Conservation (phyloP, 2,888 invertebrate genomes). For the Willowsia nigromaculata region DNA sequence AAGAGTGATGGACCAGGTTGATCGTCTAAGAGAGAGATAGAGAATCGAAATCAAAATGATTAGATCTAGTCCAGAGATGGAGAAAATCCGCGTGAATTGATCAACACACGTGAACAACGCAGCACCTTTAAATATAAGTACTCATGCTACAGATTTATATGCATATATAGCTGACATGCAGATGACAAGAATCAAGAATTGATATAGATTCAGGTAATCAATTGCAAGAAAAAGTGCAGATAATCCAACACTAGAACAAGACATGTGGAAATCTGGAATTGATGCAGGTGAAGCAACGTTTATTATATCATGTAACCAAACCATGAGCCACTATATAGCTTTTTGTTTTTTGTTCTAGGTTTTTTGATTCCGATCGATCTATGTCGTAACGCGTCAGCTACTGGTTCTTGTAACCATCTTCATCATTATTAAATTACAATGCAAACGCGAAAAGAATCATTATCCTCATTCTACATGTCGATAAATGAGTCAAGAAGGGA, state of each 20-base stretch:
- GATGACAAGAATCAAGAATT: conserved; percentile 42
- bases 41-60: conserved; percentile 17
- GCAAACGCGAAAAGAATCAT: conserved; percentile 7
- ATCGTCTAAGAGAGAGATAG: background rate
- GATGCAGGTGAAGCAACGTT: too few relatives aligned
- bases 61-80: background rate
- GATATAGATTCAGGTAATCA: conserved; percentile 57
- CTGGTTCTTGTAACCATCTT: background rate
- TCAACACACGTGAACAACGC: conserved; percentile 39
- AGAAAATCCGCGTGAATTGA: conserved; percentile 58
- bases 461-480: background rate
- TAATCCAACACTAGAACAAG: background rate
- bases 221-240: background rate
- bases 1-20: background rate
- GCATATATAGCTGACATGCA: background rate
- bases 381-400: background rate
- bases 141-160: too few relatives aligned
- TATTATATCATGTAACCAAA: too few relatives aligned
- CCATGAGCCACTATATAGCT: too few relatives aligned
- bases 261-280: too few relatives aligned
- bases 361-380: background rate
- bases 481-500: background rate
- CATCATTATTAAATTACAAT: conserved; percentile 33
- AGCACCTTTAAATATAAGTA: background rate
- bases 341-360: too few relatives aligned